A percentile compares a stretch with the other conserved stretches of the same genome.
Conservation (phyloP, 2,888 invertebrate species). For the Acanthosepion esculentum region DNA sequence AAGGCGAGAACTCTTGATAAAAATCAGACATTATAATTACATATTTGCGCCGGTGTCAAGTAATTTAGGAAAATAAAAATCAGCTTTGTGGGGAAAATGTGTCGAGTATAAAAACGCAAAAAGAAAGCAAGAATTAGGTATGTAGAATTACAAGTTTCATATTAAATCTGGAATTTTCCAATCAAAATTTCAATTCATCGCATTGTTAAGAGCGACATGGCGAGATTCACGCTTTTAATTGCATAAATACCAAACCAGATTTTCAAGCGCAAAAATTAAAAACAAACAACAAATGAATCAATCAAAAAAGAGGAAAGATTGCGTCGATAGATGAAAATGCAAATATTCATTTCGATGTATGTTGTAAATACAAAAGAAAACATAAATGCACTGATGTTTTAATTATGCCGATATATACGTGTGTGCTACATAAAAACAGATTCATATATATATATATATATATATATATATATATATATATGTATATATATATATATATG, state of each 20-base stretch:
- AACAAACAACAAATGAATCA: background rate
- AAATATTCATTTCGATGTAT: background rate
- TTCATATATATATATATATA: background rate
- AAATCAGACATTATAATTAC: background rate
- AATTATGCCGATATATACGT: background rate
- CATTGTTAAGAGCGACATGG: background rate
- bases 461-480: background rate
- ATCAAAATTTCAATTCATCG: conserved; percentile 33
- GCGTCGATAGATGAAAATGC: background rate
- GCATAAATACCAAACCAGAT: background rate
- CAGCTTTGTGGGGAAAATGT: background rate
- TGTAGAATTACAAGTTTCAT: background rate
- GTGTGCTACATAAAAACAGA: background rate
- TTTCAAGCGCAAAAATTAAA: background rate
- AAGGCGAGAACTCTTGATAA: background rate
- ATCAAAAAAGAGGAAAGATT: background rate
- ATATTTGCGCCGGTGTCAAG: background rate
- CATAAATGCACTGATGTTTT: too few relatives aligned
- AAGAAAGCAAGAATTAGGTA: background rate
- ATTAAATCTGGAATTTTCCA: conserved; percentile 11
- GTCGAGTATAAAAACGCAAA: background rate
- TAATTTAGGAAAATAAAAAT: background rate
- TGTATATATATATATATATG: background rate
- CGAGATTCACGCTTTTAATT: background rate
- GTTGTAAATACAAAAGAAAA: too few relatives aligned